Evolutionary conservation across 2,888 invertebrate species (phyloP).

Genomic region (Agriopis marginaria): DNA sequence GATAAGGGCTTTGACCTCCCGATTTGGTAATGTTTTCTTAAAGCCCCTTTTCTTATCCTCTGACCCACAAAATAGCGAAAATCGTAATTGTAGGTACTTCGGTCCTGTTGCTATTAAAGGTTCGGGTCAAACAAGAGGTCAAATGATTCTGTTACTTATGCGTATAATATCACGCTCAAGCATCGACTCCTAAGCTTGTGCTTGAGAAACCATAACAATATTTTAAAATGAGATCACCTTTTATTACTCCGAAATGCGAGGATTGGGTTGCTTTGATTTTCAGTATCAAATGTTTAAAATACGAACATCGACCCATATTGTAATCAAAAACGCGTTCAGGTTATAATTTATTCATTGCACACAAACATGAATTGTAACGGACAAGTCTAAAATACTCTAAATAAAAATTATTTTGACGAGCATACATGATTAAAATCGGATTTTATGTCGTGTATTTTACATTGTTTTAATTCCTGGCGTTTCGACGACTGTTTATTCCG

Average conservation of each 20-base stretch:
- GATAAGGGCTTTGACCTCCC: too few species aligned
- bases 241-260: slow-evolving; percentile 36
- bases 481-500: too few species aligned
- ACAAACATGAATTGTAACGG: too few species aligned
- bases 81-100: neutral
- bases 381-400: too few species aligned
- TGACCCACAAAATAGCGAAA: too few species aligned
- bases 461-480: too few species aligned
- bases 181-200: slow-evolving; percentile 23
- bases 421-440: too few species aligned
- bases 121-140: slow-evolving; percentile 6
- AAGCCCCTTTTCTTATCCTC: too few species aligned
- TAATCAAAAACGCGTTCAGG: slow-evolving; percentile 14
- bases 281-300: slow-evolving; percentile 21
- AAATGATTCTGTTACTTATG: neutral
- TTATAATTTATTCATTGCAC: neutral
- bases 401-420: too few species aligned
- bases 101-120: neutral
- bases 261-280: slow-evolving; percentile 37
- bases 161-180: slow-evolving; percentile 13
- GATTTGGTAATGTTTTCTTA: too few species aligned
- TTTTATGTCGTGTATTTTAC: too few species aligned
- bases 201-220: slow-evolving; percentile 33
- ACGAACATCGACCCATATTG: slow-evolving; percentile 19
- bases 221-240: slow-evolving; percentile 42